These are phyloP conservation scores for Cichlasoma orientale DNA, from an alignment of 2,797 vertebrate species.

Conservation along the genomic window DNA sequence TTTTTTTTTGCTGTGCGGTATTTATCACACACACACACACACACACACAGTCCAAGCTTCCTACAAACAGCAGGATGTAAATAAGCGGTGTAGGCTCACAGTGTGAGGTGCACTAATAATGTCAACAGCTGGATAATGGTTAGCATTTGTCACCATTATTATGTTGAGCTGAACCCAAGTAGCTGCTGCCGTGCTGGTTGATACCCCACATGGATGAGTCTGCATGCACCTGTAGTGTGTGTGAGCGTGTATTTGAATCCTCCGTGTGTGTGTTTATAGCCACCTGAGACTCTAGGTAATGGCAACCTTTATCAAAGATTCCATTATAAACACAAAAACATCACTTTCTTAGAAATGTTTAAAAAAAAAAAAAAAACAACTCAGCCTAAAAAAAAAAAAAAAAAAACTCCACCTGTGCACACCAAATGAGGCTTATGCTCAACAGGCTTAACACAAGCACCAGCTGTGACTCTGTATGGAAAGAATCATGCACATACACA, in stretches of 20 bases:
- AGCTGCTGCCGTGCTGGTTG: constrained; percentile 20
- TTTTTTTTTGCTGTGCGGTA: not conserved
- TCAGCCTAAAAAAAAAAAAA: not conserved
- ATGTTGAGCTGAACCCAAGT: constrained; percentile 20
- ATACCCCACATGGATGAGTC: constrained; percentile 6
- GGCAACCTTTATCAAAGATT: constrained; percentile 39
- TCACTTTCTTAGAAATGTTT: not conserved
- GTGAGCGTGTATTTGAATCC: not conserved
- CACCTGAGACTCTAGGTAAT: constrained; percentile 41
- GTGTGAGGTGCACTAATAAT: constrained; percentile 34
- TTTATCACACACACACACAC: not conserved
- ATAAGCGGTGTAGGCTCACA: constrained; percentile 28
- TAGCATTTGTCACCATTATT: constrained; percentile 59
- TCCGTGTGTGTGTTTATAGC: not conserved
- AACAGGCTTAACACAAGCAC: constrained; percentile 42
- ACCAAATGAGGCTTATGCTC: constrained; percentile 37
- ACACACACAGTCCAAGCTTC: not conserved
- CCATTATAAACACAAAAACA: constrained; percentile 39
- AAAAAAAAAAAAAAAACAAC: not conserved
- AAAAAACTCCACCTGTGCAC: constrained; percentile 48
- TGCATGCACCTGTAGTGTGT: constrained; percentile 31
- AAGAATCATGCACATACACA: not conserved
- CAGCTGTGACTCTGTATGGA: constrained; percentile 35
- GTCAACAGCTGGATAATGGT: constrained; percentile 66
- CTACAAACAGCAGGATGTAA: constrained; percentile 47